A percentile compares a stretch with the other conserved stretches of the same genome.
Evolutionary conservation across 1,140 invertebrate species (phyloP).

Genomic region (Coboldia fuscipes): DNA sequence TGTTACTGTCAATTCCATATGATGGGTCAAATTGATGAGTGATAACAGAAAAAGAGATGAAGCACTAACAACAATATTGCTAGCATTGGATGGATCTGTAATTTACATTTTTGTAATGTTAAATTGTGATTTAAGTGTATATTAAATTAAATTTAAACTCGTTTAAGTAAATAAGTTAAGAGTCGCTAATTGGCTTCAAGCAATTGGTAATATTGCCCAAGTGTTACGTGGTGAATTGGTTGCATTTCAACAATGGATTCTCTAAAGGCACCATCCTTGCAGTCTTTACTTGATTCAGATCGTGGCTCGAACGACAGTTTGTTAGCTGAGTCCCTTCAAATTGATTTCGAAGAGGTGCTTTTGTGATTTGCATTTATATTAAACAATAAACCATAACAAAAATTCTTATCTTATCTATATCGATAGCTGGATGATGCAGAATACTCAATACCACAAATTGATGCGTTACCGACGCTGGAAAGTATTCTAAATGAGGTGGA

Average conservation of each 20-base stretch:
- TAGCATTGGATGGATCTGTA: too few relatives aligned
- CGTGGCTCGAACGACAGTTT: conserved; percentile 40
- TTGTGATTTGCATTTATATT: conserved; percentile 1
- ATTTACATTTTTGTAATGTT: too few relatives aligned
- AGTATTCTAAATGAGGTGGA: conserved; percentile 63
- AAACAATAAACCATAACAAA: not conserved
- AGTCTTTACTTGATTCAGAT: conserved; percentile 36
- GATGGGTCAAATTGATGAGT: too few relatives aligned
- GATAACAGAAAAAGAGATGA: too few relatives aligned
- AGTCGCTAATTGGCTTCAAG: too few relatives aligned
- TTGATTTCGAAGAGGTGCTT: conserved; percentile 43
- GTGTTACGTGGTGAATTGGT: too few relatives aligned
- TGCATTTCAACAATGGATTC: conserved; percentile 22
- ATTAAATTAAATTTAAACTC: too few relatives aligned
- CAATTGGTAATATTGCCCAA: too few relatives aligned
- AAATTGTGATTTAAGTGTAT: too few relatives aligned
- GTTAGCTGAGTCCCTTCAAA: conserved; percentile 26
- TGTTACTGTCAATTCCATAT: too few relatives aligned
- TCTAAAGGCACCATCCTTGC: conserved; percentile 29
- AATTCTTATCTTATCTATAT: conserved; percentile 7
- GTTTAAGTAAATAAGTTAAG: too few relatives aligned
- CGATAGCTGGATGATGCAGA: conserved; percentile 55
- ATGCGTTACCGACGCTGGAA: conserved; percentile 58
- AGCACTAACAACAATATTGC: too few relatives aligned
- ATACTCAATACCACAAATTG: conserved; percentile 59